Percentiles rank a stretch among this genome's conserved stretches.
phyloP scores from a whole-genome alignment of 2,113 vertebrate species.

The Recurvirostra avosetta region DNA sequence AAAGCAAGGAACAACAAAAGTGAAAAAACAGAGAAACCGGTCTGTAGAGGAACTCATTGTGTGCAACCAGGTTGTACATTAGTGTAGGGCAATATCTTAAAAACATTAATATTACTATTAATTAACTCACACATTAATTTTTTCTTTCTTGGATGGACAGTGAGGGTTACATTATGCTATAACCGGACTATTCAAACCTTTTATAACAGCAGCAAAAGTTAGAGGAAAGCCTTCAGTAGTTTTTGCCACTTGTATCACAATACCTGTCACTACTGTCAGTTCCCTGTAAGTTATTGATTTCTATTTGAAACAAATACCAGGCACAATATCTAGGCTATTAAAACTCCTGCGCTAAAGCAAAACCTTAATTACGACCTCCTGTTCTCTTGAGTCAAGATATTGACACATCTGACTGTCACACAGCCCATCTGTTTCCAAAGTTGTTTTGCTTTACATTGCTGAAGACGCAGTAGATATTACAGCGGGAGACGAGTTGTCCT shows the following conservation, averaged over 20 bases:
- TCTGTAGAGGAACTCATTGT: neutral
- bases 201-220: neutral
- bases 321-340: neutral
- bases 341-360: neutral
- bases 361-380: conserved; percentile 14
- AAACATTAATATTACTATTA: neutral
- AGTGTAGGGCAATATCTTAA: neutral
- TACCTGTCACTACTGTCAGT: neutral
- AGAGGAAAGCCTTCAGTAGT: neutral
- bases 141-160: neutral
- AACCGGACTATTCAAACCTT: neutral
- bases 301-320: conserved; percentile 16
- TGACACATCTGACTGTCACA: conserved; percentile 4
- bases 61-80: neutral
- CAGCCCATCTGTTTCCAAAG: neutral
- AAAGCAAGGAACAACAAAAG: neutral
- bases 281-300: neutral
- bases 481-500: neutral
- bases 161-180: fast-evolving
- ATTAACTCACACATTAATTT: neutral
- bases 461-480: neutral
- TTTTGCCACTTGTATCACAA: neutral
- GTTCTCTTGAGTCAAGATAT: neutral
- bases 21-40: neutral
- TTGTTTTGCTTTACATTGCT: neutral